A percentile compares a stretch with the other conserved stretches of the same genome.
These are phyloP conservation scores for Ceyx cyanopectus DNA, from an alignment of 2,113 vertebrate species.

Conservation along the genomic window DNA sequence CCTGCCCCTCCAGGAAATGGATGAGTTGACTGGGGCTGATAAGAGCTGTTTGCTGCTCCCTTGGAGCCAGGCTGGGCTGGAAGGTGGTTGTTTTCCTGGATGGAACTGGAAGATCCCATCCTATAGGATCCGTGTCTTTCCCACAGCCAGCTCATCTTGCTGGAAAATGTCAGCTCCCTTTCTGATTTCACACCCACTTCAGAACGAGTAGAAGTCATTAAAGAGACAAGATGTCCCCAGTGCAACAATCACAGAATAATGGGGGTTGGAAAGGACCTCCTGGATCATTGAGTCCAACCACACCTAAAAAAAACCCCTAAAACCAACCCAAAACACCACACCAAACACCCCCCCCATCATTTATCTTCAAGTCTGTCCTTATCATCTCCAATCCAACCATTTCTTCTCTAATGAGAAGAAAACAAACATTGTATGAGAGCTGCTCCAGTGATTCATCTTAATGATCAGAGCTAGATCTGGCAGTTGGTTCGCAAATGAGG, in stretches of 20 bases:
- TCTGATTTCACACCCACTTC: neutral
- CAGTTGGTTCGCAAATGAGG: neutral
- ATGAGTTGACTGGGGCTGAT: neutral
- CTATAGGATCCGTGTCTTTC: neutral
- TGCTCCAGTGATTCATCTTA: neutral
- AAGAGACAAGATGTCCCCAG: neutral
- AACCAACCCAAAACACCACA: no score
- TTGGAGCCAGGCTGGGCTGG: neutral
- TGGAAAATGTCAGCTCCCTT: neutral
- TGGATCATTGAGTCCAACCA: no score
- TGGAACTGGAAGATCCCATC: neutral
- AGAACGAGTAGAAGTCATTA: accelerated
- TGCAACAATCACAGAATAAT: neutral
- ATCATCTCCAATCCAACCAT: neutral
- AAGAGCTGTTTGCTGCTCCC: slow-evolving; percentile 8
- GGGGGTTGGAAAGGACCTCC: no score
- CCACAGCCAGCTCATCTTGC: neutral
- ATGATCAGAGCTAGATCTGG: neutral
- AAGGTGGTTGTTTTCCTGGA: neutral
- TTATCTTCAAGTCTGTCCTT: neutral
- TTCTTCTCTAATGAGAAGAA: neutral
- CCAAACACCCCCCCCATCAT: neutral
- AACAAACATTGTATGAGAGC: neutral
- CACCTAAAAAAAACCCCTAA: no score
- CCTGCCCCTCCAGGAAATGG: slow-evolving; percentile 26